Conservation (phyloP, 2,113 vertebrate genomes). For the Zingel zingel region DNA sequence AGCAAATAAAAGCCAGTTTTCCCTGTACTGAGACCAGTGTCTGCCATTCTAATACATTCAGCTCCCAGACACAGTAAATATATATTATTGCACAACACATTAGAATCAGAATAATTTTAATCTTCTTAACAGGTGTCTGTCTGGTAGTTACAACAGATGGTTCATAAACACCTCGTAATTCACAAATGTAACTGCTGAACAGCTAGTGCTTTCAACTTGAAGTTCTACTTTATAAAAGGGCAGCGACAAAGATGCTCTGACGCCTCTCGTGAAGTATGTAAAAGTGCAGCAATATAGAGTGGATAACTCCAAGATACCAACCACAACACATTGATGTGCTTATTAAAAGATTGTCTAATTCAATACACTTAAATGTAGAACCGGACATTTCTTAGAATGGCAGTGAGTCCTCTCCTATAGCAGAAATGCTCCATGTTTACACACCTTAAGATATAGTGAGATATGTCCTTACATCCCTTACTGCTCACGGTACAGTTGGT, state of each 20-base stretch:
- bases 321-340: not conserved
- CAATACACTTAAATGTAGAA: slow-evolving; percentile 17
- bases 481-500: not conserved
- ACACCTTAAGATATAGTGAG: not conserved
- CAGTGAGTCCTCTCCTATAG: not conserved
- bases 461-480: not conserved
- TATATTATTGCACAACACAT: slow-evolving; percentile 6
- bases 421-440: slow-evolving; percentile 11
- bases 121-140: slow-evolving; percentile 13
- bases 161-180: not conserved
- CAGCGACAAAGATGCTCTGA: slow-evolving; percentile 7
- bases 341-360: slow-evolving; percentile 17
- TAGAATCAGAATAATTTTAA: not conserved
- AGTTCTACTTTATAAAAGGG: slow-evolving; percentile 4
- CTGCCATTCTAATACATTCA: not conserved
- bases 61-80: slow-evolving; percentile 1
- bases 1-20: slow-evolving; percentile 26
- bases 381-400: slow-evolving; percentile 39
- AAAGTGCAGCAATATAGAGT: not conserved
- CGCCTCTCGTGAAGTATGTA: not conserved
- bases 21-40: not conserved
- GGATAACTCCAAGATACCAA: not conserved
- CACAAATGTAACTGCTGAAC: slow-evolving; percentile 8
- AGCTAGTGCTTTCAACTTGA: not conserved
- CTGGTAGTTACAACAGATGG: not conserved